Evolutionary conservation across 2,888 invertebrate genomes (phyloP).

Genomic region (Crocallis elinguaria): DNA sequence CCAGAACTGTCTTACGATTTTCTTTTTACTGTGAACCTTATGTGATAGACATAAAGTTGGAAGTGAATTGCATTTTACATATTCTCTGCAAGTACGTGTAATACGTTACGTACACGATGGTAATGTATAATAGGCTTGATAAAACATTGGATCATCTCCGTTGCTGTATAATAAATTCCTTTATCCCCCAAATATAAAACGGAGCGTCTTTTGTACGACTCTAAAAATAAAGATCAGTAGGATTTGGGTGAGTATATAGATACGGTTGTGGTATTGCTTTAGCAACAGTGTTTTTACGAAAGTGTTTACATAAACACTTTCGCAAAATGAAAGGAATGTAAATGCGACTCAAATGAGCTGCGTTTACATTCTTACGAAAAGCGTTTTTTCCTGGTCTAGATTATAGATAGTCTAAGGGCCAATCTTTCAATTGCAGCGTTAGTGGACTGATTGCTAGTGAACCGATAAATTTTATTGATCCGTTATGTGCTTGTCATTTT

Average conservation of each 20-base stretch:
- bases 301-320: too few species aligned
- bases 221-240: conserved; percentile 14
- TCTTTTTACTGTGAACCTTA: conserved; percentile 15
- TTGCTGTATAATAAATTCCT: conserved; percentile 25
- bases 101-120: conserved; percentile 25
- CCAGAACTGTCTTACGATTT: conserved; percentile 9
- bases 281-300: conserved; percentile 1
- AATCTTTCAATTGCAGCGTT: too few species aligned
- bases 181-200: conserved; percentile 18
- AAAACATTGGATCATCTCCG: conserved; percentile 28
- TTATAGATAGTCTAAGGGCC: too few species aligned
- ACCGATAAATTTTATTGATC: too few species aligned
- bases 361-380: too few species aligned
- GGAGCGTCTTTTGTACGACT: conserved; percentile 17
- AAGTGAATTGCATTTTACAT: neutral
- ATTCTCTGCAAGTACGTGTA: conserved; percentile 13
- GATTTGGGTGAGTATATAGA: conserved; percentile 17
- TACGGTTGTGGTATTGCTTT: conserved; percentile 9
- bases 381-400: too few species aligned
- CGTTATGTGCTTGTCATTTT: too few species aligned
- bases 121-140: conserved; percentile 28
- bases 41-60: neutral
- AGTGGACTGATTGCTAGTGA: too few species aligned
- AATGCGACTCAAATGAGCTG: too few species aligned
- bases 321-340: too few species aligned